Base-by-base conservation (phyloP, 2,113 vertebrate genomes). In the Oryzias javanicus region DNA sequence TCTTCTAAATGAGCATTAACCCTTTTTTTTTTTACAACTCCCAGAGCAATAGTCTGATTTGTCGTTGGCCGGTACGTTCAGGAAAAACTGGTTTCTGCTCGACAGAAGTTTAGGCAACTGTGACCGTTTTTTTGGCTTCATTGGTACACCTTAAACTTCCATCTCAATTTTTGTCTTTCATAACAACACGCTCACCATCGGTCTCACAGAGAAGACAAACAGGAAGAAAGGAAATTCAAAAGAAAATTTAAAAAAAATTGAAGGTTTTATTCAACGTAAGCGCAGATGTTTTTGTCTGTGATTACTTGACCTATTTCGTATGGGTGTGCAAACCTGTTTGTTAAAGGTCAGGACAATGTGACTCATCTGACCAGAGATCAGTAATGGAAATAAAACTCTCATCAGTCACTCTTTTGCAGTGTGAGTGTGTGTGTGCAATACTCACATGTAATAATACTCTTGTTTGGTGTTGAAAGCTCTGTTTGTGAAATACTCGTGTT, bases 381-480 rank as follows among this genome's bases (percentile, higher is more conserved):
- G 83, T 81, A 84, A 89, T 86, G 88, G 84, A 89, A 89, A 80
- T 51, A 64, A 74, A 68, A 62, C 72, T 66, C 58, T 74, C 70
- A 75, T 66, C 55, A 35, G 20, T 67, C 19, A 19, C 7, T 51
- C 41, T 58, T 16, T 66, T 7, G 6, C 4, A 64, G 59, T 70
- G 51, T 45, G 61, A 35, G 25, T 29, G 25, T 68, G 49, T 53
- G 24, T 60, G n/a, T 64, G 27, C 49, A 29, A 68, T 74, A 86
- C 91, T 91, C 78, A 93, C 91, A 89, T 68, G 88, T 93, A 64
- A 91, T 80, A 60, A 91, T 81, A 60, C 78, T 90, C 60, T 75
- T 87, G 79, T 64, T 65, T 49, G 86, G 76, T 20, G 85, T 70
- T 4, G 67, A 70, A 22, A 82, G 72, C 54, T 69, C 81, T 1